Evolutionary conservation across 2,888 invertebrate species (phyloP), one percentile per base, ranked within the genome.

Genomic region (Omphaloscelis lunosa): DNA sequence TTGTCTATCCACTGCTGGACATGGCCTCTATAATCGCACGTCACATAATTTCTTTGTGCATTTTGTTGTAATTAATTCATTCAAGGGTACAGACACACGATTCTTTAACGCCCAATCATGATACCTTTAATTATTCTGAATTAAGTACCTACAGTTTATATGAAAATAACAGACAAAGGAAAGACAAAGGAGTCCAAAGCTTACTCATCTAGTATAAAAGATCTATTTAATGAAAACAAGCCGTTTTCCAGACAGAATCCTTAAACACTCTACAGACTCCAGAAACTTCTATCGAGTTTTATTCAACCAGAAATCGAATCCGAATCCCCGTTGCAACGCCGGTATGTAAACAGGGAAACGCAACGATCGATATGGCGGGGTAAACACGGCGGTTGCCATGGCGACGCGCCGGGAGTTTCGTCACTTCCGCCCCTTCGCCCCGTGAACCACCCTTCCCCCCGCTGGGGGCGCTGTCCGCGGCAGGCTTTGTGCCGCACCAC

Each of bases 371-470:
- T 96, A 95, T 90, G 95, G 93, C 95, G 96, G 93, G 94, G 96
- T 95, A 96, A 96, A 96, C 96, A 96, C 92, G 96, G 95, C 96
- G 96, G 96, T 96, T 93, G 94, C 91, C 93, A 95, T 95, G 94
- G 93, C 92, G 83, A 96, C 95, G 91, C 91, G 93, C 90, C 93
- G 94, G 95, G 95, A 94, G 94, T 91, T 91, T 92, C 93, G 92
- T 92, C 93, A 93, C 93, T 94, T 94, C 94, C 93, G 91, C 92
- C 92, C 92, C 91, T 86, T 85, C 81, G 79, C 87, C 75, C 75
- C 86, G 72, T 51, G 45, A 59, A 61, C 69, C 76, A 73, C 80
- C 85, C 76, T 73, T 23, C 39, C 75, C 85, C 83, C 87, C 86
- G 83, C 83, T 81, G 91, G 89, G 91, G 91, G 88, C 91, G 91